Evolutionary conservation across 2,797 vertebrate species (phyloP), one percentile per base, ranked within the genome.

Genomic region (Cuculus canorus): DNA sequence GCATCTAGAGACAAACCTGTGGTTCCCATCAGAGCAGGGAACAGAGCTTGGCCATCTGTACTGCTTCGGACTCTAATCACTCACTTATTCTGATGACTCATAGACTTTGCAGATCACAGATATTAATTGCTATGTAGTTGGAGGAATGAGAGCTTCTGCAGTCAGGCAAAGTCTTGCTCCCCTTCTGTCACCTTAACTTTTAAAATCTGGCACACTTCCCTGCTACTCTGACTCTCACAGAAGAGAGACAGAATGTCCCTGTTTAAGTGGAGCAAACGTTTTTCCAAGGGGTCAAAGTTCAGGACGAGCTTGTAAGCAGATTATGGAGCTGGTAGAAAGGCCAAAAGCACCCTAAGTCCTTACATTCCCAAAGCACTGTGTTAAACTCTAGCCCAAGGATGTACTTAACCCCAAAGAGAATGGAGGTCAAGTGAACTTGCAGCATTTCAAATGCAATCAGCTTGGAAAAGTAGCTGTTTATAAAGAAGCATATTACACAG

Each of bases 391-490:
- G 96, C 94, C 94, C 88, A 97, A 92, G 96, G 72, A 92, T 95
- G 89, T 97, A 97, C 96, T 98, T 98, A 96, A 97, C 94, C 95
- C 72, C 91, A 33, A 11, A 82, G 93, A 95, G 93, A 92, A 95
- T 0, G 9, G 92, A 92, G 96, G 96, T 97, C 97, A 97, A 97
- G 96, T 92, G 96, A 97, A 94, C 96, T 95, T 92, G 92, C 75
- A 96, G 93, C 75, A 84, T 96, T 97, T 96, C 80, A 92, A 92
- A 92, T 60, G 22, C 92, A 96, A 95, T 95, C 78, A 81, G 81
- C 72, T 96, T 93, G 87, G 85, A 92, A 88, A 92, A 88, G 76
- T 43, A 72, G 75, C 90, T 89, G 92, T 92, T 95, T 89, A 96
- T 93, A 92, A 94, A 93, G 88, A 83, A 95, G 73, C 56, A 17